Conservation (phyloP, 2,888 invertebrate species). For the Polymixis lichenea region DNA sequence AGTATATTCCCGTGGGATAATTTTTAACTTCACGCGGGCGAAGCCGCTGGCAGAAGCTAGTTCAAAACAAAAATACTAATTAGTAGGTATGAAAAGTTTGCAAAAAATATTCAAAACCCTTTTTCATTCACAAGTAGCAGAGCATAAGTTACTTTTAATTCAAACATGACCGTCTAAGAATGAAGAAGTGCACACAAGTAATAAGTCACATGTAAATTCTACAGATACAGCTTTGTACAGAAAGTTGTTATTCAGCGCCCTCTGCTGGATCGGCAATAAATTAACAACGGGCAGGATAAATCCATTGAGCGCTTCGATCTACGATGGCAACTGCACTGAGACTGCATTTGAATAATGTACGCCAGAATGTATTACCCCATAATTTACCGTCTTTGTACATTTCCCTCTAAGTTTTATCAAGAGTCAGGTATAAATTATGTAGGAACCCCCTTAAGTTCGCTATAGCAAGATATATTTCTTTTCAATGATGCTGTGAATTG, state of each 20-base stretch:
- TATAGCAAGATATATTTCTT: conserved; percentile 44
- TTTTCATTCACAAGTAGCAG: background rate
- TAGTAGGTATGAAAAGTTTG: background rate
- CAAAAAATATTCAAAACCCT: background rate
- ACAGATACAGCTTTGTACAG: conserved; percentile 68
- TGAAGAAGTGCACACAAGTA: conserved; percentile 37
- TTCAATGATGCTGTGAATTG: conserved; percentile 41
- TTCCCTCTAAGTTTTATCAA: conserved; percentile 62
- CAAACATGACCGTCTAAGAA: conserved; percentile 7
- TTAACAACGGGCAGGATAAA: conserved; percentile 82
- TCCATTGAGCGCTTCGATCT: conserved; percentile 83
- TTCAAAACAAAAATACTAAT: too few species aligned
- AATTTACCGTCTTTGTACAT: conserved; percentile 66
- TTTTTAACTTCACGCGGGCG: too few species aligned
- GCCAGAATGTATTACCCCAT: conserved; percentile 72
- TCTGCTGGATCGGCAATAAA: conserved; percentile 82
- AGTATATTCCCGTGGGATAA: too few species aligned
- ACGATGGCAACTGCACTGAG: conserved; percentile 76
- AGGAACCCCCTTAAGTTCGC: conserved; percentile 18
- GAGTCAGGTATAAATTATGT: conserved; percentile 57
- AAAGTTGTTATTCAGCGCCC: conserved; percentile 82
- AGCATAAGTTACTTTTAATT: background rate
- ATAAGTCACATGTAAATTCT: conserved; percentile 55
- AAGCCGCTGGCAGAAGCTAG: too few species aligned
- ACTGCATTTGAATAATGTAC: conserved; percentile 81